Conservation (phyloP, 2,113 vertebrate species). For the Dasyprocta punctata region DNA sequence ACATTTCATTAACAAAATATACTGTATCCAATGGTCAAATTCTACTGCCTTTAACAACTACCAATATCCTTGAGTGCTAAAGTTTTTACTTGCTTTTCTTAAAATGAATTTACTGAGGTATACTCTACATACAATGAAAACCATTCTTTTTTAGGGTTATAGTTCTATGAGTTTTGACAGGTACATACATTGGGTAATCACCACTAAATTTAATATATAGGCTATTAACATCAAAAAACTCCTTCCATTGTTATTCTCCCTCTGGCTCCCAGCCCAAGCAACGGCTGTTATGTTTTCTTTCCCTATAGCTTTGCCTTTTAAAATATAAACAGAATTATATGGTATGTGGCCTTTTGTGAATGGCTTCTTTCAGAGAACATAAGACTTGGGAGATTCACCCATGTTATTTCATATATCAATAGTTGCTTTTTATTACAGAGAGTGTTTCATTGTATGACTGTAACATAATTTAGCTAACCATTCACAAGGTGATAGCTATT, state of each 20-base stretch:
- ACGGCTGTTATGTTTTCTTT: background rate
- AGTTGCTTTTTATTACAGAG: background rate
- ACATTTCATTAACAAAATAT: background rate
- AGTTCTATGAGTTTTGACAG: background rate
- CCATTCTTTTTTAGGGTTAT: background rate
- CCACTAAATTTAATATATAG: background rate
- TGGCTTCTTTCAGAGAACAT: background rate
- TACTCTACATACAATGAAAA: background rate
- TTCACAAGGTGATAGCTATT: background rate
- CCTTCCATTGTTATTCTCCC: background rate
- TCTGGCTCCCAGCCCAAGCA: background rate
- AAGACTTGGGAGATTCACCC: background rate
- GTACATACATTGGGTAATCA: background rate
- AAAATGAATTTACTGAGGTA: background rate
- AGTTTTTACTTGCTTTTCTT: background rate
- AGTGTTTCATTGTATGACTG: background rate
- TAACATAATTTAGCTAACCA: background rate
- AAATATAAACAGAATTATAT: slow-evolving; percentile 37
- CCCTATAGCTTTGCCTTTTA: background rate
- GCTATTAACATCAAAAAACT: background rate
- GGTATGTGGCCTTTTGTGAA: background rate
- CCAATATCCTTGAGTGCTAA: background rate
- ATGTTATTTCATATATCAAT: background rate
- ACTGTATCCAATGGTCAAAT: background rate
- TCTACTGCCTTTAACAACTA: background rate